Evolutionary conservation across 2,888 invertebrate genomes (phyloP), one percentile per base, ranked within the genome.

Genomic region (Encarsia formosa): DNA sequence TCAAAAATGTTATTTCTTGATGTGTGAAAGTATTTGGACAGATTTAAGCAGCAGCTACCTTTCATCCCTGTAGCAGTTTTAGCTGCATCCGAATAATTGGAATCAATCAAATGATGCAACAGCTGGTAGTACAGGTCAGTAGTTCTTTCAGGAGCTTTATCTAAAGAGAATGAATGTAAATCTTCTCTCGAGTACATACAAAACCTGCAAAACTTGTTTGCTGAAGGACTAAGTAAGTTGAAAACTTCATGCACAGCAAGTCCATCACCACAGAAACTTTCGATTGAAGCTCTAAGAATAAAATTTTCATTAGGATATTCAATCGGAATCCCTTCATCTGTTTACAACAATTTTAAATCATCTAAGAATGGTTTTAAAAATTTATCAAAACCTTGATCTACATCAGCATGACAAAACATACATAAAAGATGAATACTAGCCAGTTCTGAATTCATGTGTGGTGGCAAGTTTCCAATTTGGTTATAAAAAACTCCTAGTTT

Each of bases 361-460:
- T 46, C 9, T 2, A 59, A 13, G 47, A 62, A 61, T 11, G 58
- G 60, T 20, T 5, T 11, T 18, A 60, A 52, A 24, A 62, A 37
- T 34, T 13, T 18, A 8, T 48, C 35, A 43, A 59, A 62, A 2
- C 48, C 51, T 48, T 59, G 61, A n/a, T 57, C 47, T 3, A 56
- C 43, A 42, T 62, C 57, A 9, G 4, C 52, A 22, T 56, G 24
- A 22, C 18, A 54, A 34, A 46, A 57, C 8, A 61, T 11, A 3
- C 44, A 11, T 3, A 60, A 46, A 34, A 55, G 40, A 29, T 60
- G 59, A 5, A 59, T 60, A 20, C 52, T 54, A 22, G 39, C 45
- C 1, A 61, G 24, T 13, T 58, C 49, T 26, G 61, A 62, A n/a
- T 58, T 59, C 38, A 62, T 57, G 4, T 59, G 54, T 8, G 37